Evolutionary conservation across 2,888 invertebrate species (phyloP).

Genomic region (Athripsodes cinereus): DNA sequence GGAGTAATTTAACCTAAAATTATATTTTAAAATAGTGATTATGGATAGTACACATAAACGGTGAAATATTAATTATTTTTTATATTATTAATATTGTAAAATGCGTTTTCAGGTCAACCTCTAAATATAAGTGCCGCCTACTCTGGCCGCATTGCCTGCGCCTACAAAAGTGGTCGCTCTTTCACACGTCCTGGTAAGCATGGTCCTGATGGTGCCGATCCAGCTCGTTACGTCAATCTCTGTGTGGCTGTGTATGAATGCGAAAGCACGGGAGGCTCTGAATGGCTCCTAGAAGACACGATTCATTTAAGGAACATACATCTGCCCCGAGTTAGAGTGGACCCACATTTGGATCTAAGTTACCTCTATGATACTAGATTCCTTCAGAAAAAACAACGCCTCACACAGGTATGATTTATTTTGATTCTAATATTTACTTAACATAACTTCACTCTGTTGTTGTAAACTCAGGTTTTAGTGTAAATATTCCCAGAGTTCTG

Average conservation of each 20-base stretch:
- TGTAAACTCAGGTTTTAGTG: too few relatives aligned
- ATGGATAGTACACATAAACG: too few relatives aligned
- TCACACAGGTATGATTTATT: conserved; percentile 56
- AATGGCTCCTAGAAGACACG: conserved; percentile 93
- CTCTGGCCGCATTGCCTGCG: conserved; percentile 94
- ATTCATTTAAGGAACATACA: conserved; percentile 91
- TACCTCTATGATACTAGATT: conserved; percentile 75
- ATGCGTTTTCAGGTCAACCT: conserved; percentile 60
- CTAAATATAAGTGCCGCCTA: conserved; percentile 95
- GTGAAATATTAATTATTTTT: too few relatives aligned
- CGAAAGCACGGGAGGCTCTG: conserved; percentile 93
- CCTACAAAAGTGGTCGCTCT: conserved; percentile 89
- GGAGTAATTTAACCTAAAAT: too few relatives aligned
- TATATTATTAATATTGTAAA: too few relatives aligned
- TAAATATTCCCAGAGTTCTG: too few relatives aligned
- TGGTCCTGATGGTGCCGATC: conserved; percentile 44
- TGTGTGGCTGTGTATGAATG: conserved; percentile 98
- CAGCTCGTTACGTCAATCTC: conserved; percentile 78
- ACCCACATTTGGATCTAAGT: conserved; percentile 76
- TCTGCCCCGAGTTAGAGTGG: conserved; percentile 73
- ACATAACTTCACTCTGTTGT: too few relatives aligned
- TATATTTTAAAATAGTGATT: too few relatives aligned
- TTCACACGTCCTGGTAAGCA: conserved; percentile 62
- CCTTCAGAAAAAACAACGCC: conserved; percentile 73
- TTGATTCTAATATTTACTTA: too few relatives aligned